Evolutionary conservation across 2,113 vertebrate species (phyloP).

Genomic region (Murina feae): DNA sequence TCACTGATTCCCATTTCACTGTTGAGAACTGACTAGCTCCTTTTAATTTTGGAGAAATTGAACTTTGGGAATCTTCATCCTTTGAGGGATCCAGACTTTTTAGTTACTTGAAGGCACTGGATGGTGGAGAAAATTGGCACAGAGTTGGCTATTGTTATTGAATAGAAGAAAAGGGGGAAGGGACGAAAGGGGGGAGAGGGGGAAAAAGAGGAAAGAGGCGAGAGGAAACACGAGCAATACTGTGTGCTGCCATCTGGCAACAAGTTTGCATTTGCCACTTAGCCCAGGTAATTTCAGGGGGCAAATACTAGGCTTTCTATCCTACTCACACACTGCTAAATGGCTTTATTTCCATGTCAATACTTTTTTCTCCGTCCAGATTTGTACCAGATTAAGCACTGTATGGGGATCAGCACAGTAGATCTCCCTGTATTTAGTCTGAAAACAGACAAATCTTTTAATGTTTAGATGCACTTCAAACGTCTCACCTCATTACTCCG

Average conservation of each 20-base stretch:
- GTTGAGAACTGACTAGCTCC: not conserved
- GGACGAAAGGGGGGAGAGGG: not conserved
- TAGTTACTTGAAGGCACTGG: not conserved
- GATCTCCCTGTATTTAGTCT: not conserved
- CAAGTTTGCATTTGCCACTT: not conserved
- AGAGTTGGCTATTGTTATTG: not conserved
- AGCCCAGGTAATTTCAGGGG: too few species aligned
- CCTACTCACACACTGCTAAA: not conserved
- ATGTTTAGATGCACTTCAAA: not conserved
- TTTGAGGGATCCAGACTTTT: not conserved
- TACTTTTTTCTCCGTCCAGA: not conserved
- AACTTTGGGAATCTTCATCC: not conserved
- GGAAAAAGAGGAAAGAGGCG: too few species aligned
- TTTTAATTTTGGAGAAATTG: not conserved
- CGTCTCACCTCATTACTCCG: not conserved
- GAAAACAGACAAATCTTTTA: not conserved
- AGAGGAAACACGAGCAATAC: not conserved
- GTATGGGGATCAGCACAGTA: rapidly evolving
- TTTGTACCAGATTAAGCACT: not conserved
- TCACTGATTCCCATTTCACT: not conserved
- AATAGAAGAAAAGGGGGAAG: not conserved
- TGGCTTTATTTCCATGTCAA: not conserved
- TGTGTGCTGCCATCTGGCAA: not conserved
- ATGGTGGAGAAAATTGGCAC: not conserved
- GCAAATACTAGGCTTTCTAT: not conserved